These are phyloP conservation scores for Hemitrygon akajei DNA, from an alignment of 2,797 vertebrate species.

Conservation along the genomic window DNA sequence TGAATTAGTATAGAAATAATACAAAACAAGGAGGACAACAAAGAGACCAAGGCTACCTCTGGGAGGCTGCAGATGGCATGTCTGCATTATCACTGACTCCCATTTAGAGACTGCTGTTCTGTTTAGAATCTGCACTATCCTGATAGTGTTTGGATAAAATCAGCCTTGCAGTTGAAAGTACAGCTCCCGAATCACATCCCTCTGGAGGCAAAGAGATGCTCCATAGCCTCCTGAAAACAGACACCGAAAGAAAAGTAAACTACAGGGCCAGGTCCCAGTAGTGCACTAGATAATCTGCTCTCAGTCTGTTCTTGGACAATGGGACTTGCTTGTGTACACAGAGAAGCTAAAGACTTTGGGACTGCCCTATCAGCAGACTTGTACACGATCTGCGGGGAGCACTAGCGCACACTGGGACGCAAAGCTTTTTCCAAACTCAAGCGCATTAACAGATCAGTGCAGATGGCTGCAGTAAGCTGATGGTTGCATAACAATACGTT, in stretches of 20 bases:
- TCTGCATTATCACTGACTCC: not conserved
- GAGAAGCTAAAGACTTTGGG: not conserved
- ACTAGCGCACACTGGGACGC: constrained; percentile 17
- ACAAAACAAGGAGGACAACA: constrained; percentile 12
- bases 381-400: not conserved
- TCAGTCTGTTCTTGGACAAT: not conserved
- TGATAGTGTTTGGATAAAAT: not conserved
- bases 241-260: constrained; percentile 38
- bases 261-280: constrained; percentile 34
- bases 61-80: constrained; percentile 23
- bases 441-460: constrained; percentile 41
- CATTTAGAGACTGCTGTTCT: constrained; percentile 18
- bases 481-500: constrained; percentile 40
- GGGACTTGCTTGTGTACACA: not conserved
- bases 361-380: not conserved
- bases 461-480: constrained; percentile 41
- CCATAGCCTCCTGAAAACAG: constrained; percentile 31
- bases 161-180: constrained; percentile 8
- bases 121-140: not conserved
- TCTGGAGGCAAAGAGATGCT: constrained; percentile 39
- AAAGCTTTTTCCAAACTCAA: constrained; percentile 40
- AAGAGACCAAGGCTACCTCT: not conserved
- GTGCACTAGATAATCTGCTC: not conserved
- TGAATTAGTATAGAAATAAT: constrained; percentile 29
- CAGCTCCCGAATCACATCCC: not conserved